Percentiles rank a stretch among this genome's conserved stretches.
phyloP scores from a whole-genome alignment of 2,113 vertebrate species.

The Charadrius vociferus region DNA sequence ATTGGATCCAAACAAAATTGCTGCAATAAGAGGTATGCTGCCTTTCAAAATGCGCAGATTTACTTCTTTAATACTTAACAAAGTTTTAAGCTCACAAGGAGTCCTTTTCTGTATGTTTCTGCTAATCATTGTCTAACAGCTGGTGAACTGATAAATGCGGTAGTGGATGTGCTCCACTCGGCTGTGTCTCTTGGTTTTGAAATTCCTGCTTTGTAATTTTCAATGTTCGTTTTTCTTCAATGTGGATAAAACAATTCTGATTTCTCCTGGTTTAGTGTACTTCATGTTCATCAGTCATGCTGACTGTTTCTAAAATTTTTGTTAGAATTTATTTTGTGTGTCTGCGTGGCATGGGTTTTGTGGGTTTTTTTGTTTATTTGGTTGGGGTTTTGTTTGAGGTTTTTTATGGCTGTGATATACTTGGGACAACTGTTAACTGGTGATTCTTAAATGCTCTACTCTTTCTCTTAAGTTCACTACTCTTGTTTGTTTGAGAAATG shows the following conservation, averaged over 20 bases:
- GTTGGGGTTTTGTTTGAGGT: accelerated
- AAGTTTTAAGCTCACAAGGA: not conserved
- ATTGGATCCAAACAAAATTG: constrained; percentile 78
- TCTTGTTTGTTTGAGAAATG: not conserved
- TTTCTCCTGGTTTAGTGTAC: not conserved
- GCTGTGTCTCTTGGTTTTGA: not conserved
- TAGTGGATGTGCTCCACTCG: not conserved
- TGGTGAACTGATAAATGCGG: not conserved
- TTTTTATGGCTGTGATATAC: not conserved
- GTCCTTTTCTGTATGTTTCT: not conserved
- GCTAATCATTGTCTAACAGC: not conserved
- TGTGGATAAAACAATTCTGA: not conserved
- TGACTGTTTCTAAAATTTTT: not conserved
- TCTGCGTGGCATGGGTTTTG: not conserved
- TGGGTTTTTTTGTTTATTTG: not conserved
- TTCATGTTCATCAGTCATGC: not conserved
- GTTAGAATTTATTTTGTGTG: not conserved
- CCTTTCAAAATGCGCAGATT: not conserved
- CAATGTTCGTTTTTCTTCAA: accelerated
- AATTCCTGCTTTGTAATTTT: not conserved
- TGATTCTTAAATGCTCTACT: not conserved
- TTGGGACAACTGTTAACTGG: not conserved
- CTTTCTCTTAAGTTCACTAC: not conserved
- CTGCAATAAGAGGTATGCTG: constrained; percentile 79
- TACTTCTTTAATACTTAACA: not conserved